Percentiles rank a stretch among this genome's conserved stretches.
phyloP scores from a whole-genome alignment of 2,888 invertebrate species.

The Cerastis leucographa region DNA sequence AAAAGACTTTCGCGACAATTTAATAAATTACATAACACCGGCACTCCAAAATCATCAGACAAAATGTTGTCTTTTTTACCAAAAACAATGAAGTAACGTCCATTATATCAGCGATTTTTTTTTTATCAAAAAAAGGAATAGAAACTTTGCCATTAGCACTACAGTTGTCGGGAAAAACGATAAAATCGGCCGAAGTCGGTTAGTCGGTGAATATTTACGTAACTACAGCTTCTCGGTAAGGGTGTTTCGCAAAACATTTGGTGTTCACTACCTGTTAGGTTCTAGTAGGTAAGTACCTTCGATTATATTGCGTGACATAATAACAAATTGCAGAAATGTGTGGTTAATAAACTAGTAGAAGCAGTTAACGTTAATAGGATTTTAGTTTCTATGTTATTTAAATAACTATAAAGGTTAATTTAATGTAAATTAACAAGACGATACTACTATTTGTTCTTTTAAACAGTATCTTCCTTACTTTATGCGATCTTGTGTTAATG shows the following conservation, averaged over 20 bases:
- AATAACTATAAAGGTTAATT: not conserved
- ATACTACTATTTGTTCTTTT: not conserved
- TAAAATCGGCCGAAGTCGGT: slow-evolving; percentile 56
- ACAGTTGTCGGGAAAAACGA: slow-evolving; percentile 47
- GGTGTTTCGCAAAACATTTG: slow-evolving; percentile 62
- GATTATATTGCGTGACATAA: slow-evolving; percentile 35
- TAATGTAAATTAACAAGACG: not conserved
- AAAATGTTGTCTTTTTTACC: not conserved
- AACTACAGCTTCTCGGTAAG: slow-evolving; percentile 42
- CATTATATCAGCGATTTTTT: slow-evolving; percentile 10
- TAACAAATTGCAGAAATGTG: slow-evolving; percentile 16
- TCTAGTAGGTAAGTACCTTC: slow-evolving; percentile 28
- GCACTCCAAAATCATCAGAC: not conserved
- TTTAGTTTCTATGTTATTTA: not conserved
- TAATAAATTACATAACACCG: not conserved
- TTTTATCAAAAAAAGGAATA: slow-evolving; percentile 11
- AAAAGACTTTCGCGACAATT: not conserved
- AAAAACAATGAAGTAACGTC: slow-evolving; percentile 5
- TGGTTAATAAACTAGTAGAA: not conserved
- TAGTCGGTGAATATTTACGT: slow-evolving; percentile 60
- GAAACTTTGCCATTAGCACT: slow-evolving; percentile 24
- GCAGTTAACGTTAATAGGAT: not conserved
- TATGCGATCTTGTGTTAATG: not conserved
- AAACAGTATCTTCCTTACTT: not conserved
- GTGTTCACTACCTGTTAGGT: slow-evolving; percentile 37